These are phyloP conservation scores for Chloroceryle inda DNA, from an alignment of 2,797 vertebrate genomes.

Conservation along the genomic window DNA sequence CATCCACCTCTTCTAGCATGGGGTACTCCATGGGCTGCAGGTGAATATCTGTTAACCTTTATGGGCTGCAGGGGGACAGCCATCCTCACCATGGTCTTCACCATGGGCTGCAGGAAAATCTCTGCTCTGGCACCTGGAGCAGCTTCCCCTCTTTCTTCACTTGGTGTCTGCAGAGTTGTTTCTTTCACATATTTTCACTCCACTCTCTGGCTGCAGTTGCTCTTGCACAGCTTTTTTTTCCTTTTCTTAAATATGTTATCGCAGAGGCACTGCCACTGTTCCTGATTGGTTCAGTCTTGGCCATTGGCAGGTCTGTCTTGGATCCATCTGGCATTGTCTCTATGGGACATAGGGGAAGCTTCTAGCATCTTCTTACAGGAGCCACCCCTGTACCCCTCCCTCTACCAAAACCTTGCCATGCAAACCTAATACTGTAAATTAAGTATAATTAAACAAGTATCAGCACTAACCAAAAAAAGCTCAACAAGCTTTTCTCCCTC, in stretches of 20 bases:
- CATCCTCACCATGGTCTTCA: neutral
- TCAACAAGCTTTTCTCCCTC: neutral
- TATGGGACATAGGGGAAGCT: neutral
- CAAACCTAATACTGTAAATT: neutral
- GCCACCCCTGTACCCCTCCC: neutral
- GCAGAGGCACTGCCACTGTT: neutral
- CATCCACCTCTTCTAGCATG: neutral
- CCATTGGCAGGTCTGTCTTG: neutral
- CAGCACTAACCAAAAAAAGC: neutral
- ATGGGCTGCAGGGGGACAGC: neutral
- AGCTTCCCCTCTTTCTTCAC: neutral
- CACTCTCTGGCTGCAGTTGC: neutral
- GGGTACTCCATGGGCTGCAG: neutral
- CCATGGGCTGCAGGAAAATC: neutral
- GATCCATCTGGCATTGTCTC: neutral
- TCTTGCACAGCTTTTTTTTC: neutral
- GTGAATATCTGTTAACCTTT: neutral
- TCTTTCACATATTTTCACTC: neutral
- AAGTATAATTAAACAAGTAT: rapidly evolving
- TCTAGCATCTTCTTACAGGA: neutral
- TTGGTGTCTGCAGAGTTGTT: neutral
- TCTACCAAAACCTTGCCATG: neutral
- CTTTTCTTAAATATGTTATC: neutral
- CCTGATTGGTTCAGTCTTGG: neutral
- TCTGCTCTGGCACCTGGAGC: neutral